Base-by-base conservation (phyloP, 2,888 invertebrate species). In the Cephus nigrinus region DNA sequence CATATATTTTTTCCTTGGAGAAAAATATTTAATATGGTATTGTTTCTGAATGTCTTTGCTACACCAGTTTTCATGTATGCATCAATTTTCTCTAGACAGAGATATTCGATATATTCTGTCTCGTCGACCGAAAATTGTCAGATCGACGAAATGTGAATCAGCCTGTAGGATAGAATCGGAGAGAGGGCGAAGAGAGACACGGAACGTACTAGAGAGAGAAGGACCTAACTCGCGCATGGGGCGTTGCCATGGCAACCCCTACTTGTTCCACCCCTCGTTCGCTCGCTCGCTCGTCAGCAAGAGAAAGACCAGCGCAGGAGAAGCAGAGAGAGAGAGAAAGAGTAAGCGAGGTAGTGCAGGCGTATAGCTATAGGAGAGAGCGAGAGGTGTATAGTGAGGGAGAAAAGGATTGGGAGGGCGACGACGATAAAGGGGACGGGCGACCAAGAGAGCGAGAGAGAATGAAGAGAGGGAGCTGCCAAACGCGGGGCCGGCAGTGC, bases 221-320 rank as follows among this genome's bases (percentile, higher is more conserved):
- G 72, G 82, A 82, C 78, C 80, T 84, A 84, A 85, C 88, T 87
- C 85, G 68, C 73, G 86, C 87, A 87, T 88, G 87, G 90, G 91
- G 91, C 88, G 91, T 91, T 90, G 89, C 90, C 87, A 91, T 90
- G 90, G 90, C 84, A 89, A 91, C 89, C 84, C 89, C 88, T 86
- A 84, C 86, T 87, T 85, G 82, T 85, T 84, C 83, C 81, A 84
- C 87, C 86, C 85, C 86, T 80, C 82, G 71, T 32, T 77, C 85
- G 85, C 80, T 82, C 78, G 79, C 79, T 83, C 81, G 80, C 80
- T 84, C 82, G 82, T 77, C 81, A 76, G 79, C 76, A 76, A 76
- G 79, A 80, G 81, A 79, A 84, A 79, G 80, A 81, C 71, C 32
- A 5, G 76, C 74, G 76, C 68, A 34, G 55, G 71, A 75, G 69